phyloP scores from a whole-genome alignment of 2,888 invertebrate species.

The Amphiduros pacificus region DNA sequence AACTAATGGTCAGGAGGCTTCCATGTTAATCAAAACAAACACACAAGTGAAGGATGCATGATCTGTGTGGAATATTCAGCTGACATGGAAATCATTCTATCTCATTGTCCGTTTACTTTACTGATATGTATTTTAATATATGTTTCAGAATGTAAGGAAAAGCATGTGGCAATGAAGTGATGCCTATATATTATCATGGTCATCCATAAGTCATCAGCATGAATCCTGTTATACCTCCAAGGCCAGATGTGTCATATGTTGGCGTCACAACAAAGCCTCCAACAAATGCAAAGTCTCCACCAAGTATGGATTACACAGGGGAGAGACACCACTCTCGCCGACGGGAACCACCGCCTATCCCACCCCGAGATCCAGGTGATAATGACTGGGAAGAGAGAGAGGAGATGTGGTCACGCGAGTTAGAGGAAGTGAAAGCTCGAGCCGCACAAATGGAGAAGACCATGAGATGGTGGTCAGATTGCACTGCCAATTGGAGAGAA shows the following conservation, averaged over 20 bases:
- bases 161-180: too few species aligned
- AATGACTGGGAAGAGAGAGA: conserved; percentile 27
- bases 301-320: not conserved
- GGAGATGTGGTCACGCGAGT: conserved; percentile 63
- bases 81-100: too few species aligned
- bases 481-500: conserved; percentile 93
- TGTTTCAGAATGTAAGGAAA: too few species aligned
- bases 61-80: too few species aligned
- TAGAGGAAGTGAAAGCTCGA: conserved; percentile 90
- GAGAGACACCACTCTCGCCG: conserved; percentile 8
- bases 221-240: conserved; percentile 20
- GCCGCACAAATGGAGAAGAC: conserved; percentile 99
- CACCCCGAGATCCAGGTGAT: conserved; percentile 21
- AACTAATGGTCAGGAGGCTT: too few species aligned
- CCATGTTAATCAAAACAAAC: too few species aligned
- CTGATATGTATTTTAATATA: too few species aligned
- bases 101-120: too few species aligned
- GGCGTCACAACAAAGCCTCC: conserved; percentile 23
- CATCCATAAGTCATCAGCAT: too few species aligned
- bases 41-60: too few species aligned
- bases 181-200: too few species aligned
- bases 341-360: conserved; percentile 31
- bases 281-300: not conserved
- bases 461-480: conserved; percentile 99
- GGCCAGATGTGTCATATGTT: conserved; percentile 22